Base-by-base conservation (phyloP, 1,140 invertebrate species). In the Trachymyrmex septentrionalis region DNA sequence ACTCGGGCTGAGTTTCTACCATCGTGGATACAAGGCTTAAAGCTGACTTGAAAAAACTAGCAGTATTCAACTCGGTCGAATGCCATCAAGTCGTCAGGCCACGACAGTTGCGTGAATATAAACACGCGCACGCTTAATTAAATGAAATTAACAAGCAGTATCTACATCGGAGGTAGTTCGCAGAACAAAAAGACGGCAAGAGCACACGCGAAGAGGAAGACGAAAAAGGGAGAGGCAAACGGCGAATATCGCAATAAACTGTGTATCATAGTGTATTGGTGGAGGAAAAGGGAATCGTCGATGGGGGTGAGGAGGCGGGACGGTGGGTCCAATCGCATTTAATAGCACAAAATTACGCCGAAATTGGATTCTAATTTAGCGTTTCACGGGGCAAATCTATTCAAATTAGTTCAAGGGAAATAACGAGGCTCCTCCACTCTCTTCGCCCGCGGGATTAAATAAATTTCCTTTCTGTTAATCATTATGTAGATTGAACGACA, bases 361-460 rank as follows among this genome's bases (percentile, higher is more conserved):
- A 95, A 95, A 95, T 95, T 95, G 94, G 94, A 95, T 95, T 95
- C 94, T 95, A 95, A 95, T 95, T 95, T 94, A 94, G 87, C 93
- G 91, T 87, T 87, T 91, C 88, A 90, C 91, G 88, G 90, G 93
- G 91, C 81, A 92, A 95, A 94, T 93, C 90, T 95, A 95, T 95
- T 95, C 90, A 95, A 95, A 95, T 95, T 94, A 95, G 93, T 88
- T 92, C 78, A 80, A 78, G 82, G 91, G 91, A 92, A 93, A 94
- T 94, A 95, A 94, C 92, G 91, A 93, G 92, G 91, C 66, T 84
- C 38, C 12, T 16, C 38, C 16, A 2, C 12, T 2, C 38, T 2
- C 66, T 91, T 92, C 72, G 90, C 90, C 90, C 89, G 86, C 88
- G 90, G 93, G 93, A 92, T 94, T 93, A 94, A 93, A 94, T 94